Base-by-base conservation (phyloP, 1,140 invertebrate genomes). In the Caenorhabditis briggsae region DNA sequence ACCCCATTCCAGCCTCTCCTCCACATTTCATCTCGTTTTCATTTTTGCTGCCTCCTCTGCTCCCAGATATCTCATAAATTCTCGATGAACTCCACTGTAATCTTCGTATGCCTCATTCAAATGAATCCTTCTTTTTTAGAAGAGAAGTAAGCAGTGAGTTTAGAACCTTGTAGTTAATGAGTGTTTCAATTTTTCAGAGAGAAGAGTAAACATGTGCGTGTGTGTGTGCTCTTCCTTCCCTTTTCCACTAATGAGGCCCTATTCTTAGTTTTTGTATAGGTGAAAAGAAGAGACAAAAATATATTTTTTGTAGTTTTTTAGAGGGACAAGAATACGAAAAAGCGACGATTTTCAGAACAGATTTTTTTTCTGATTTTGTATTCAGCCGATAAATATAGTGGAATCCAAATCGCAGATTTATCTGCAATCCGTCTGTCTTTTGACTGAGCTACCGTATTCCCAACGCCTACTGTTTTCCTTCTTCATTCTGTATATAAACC, bases 11-110 rank as follows among this genome's bases (percentile, higher is more conserved):
- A 50, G 50, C 46, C 53, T 78, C 70, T 53, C 70, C n/a, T 78
- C 70, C 70, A 53, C n/a, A 50, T 78, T 78, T 78, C 53, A 78
- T 78, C 46, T 78, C 20, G 6, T 33, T 78, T 78, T 78, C 70
- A 78, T 78, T 78, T 53, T 78, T 78, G 70, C 70, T 33, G 33
- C 33, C 18, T n/a, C 12, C 46, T 70, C 9, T 70, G 14, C 64
- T 78, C n/a, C 46, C 70, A 78, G 70, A 23, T 78, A 16, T 78
- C 46, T 78, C 46, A 78, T 78, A 78, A 78, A 78, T 78, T 78
- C 70, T 48, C 46, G 70, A 78, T 78, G 70, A 78, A 78, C 53
- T 43, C 18, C 18, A 18, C 18, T 46, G 14, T n/a, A n/a, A 23
- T 70, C 18, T n/a, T 20, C n/a, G 16, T 78, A 20, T 12, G 9